Conservation (phyloP, 2,113 vertebrate genomes). For the Cyphomyrus plagiostoma region DNA sequence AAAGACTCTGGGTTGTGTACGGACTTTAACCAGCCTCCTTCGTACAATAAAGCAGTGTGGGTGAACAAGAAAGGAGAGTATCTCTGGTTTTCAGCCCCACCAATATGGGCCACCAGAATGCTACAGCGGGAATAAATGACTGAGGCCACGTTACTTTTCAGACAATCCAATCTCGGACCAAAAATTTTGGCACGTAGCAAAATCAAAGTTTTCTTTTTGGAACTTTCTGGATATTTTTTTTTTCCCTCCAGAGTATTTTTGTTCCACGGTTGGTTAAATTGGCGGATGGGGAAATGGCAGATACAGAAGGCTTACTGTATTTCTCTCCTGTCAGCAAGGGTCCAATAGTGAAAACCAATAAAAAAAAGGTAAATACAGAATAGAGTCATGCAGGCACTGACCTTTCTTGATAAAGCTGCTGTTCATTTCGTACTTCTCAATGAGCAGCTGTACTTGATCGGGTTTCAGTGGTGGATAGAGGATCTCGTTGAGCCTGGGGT, state of each 20-base stretch:
- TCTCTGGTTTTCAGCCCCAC: background rate
- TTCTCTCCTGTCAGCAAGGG: background rate
- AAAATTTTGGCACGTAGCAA: background rate
- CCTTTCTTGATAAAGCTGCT: constrained; percentile 73
- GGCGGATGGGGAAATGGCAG: background rate
- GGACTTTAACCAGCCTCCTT: background rate
- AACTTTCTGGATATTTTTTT: background rate
- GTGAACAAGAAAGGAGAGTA: background rate
- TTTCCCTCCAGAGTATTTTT: background rate
- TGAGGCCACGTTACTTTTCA: no score
- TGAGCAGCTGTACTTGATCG: constrained; percentile 78
- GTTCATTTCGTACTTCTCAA: constrained; percentile 88
- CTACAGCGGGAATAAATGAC: background rate
- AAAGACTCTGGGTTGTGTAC: background rate
- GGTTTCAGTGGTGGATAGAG: constrained; percentile 90
- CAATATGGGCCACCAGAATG: background rate
- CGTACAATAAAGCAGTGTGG: background rate
- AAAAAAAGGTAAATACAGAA: background rate
- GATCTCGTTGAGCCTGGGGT: constrained; percentile 91
- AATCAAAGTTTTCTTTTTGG: background rate
- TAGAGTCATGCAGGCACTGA: constrained; percentile 38
- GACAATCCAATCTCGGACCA: no score
- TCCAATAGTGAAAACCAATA: background rate
- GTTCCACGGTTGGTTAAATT: background rate
- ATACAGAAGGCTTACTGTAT: background rate